Evolutionary conservation across 1,140 invertebrate genomes (phyloP).

Genomic region (Hyles vespertilio): DNA sequence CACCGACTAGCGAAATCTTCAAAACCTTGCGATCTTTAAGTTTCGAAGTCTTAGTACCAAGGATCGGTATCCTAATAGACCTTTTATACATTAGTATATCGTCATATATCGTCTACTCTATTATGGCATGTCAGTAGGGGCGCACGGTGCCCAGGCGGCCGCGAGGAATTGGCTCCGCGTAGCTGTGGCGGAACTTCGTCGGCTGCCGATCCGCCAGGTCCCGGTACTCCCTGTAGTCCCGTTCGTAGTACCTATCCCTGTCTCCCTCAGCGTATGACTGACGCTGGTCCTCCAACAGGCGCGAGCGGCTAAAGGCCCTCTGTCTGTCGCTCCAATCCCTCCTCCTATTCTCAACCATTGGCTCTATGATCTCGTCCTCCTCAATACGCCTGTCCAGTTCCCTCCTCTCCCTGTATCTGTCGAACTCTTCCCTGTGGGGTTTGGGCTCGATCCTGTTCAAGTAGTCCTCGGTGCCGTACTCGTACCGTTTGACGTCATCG

Average conservation of each 20-base stretch:
- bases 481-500: conserved; percentile 56
- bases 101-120: conserved; percentile 27
- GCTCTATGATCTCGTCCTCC: conserved; percentile 69
- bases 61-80: conserved; percentile 1
- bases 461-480: conserved; percentile 62
- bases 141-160: conserved; percentile 69
- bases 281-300: conserved; percentile 62
- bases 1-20: background rate
- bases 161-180: conserved; percentile 69
- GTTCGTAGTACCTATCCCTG: conserved; percentile 63
- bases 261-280: conserved; percentile 60
- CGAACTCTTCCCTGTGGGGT: conserved; percentile 53
- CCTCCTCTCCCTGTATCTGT: conserved; percentile 54
- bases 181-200: conserved; percentile 70
- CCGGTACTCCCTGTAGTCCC: conserved; percentile 62
- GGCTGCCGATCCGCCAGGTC: conserved; percentile 64
- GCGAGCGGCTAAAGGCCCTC: conserved; percentile 61
- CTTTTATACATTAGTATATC: background rate
- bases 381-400: conserved; percentile 63
- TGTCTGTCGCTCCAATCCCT: conserved; percentile 65
- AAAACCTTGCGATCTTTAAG: conserved; percentile 8
- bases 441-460: conserved; percentile 63
- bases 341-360: conserved; percentile 63
- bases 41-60: conserved; percentile 13
- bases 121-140: conserved; percentile 71